These are phyloP conservation scores for Acanthisitta chloris DNA, from an alignment of 2,113 vertebrate genomes.

Conservation along the genomic window DNA sequence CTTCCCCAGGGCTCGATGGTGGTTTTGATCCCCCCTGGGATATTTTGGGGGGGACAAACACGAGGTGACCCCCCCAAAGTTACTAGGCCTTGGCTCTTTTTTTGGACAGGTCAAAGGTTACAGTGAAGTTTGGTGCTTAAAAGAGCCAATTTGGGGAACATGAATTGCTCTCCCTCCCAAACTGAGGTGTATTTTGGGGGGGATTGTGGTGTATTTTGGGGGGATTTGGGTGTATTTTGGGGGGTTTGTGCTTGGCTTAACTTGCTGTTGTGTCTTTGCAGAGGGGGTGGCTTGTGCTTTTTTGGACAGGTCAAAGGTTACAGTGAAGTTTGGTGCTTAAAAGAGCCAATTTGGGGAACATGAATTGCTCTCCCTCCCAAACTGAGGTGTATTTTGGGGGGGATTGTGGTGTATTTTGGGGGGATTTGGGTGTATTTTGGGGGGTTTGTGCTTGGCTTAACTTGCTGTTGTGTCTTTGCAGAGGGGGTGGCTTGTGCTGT, in stretches of 20 bases:
- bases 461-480: neutral
- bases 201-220: neutral
- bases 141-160: fast-evolving
- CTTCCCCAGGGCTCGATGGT: neutral
- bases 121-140: neutral
- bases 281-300: neutral
- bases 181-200: too few relatives aligned
- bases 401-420: neutral
- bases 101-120: neutral
- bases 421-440: too few relatives aligned
- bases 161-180: too few relatives aligned
- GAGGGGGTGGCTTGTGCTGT: neutral
- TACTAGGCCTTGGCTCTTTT: neutral
- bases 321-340: neutral
- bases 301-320: neutral
- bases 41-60: too few relatives aligned
- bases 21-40: too few relatives aligned
- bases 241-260: neutral
- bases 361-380: too few relatives aligned
- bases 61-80: neutral
- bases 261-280: neutral
- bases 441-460: neutral
- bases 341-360: fast-evolving
- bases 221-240: too few relatives aligned
- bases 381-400: too few relatives aligned